phyloP scores from a whole-genome alignment of 1,140 invertebrate genomes.

The Drosophila lowei region DNA sequence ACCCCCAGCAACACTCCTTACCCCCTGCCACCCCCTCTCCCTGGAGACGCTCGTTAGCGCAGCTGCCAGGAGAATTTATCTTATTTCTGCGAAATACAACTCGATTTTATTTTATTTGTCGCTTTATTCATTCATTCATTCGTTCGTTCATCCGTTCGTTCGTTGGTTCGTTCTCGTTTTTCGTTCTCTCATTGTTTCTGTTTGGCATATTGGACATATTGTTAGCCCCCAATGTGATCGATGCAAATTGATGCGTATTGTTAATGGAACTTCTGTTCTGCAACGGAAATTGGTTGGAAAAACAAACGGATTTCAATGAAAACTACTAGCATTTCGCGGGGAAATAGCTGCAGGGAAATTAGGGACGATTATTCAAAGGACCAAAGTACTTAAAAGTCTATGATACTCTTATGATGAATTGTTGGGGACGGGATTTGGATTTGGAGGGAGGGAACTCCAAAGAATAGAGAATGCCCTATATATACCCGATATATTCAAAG shows the following conservation, averaged over 20 bases:
- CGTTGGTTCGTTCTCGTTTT: constrained; percentile 2
- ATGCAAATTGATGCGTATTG: constrained; percentile 81
- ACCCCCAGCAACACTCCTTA: neutral
- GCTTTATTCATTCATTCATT: constrained; percentile 15
- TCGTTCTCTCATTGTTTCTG: constrained; percentile 37
- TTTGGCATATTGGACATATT: constrained; percentile 72
- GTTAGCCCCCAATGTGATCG: constrained; percentile 71
- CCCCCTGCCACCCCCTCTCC: no score
- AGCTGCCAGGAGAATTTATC: constrained; percentile 74
- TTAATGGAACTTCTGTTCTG: constrained; percentile 57
- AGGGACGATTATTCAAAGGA: no score
- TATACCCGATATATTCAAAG: no score
- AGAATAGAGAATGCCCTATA: no score
- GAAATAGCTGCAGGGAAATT: no score
- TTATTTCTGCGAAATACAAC: constrained; percentile 65
- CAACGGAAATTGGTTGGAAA: constrained; percentile 14
- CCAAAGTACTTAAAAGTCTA: no score
- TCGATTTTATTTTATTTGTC: constrained; percentile 53
- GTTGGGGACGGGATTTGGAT: no score
- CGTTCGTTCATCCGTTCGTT: constrained; percentile 17
- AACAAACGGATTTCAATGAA: neutral
- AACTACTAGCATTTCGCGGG: neutral
- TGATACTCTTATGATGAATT: no score
- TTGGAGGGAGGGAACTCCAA: no score
- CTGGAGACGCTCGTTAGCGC: constrained; percentile 67